A percentile compares a stretch with the other conserved stretches of the same genome.
Evolutionary conservation across 2,113 vertebrate genomes (phyloP).

Genomic region (Ammodytes marinus): DNA sequence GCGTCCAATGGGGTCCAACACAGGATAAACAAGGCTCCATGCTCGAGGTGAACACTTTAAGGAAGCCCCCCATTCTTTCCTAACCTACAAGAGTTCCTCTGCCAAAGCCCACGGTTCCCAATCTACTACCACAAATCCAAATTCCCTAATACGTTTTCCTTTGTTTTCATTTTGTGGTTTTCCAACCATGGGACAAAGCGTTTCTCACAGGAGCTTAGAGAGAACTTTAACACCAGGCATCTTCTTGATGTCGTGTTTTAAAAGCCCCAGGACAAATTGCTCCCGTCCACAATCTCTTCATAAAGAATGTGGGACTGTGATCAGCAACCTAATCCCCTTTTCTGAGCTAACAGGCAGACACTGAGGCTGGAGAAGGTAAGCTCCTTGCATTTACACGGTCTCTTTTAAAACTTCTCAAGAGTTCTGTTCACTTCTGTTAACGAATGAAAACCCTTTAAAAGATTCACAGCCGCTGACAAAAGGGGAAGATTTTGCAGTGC

Average conservation of each 20-base stretch:
- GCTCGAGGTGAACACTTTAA: background rate
- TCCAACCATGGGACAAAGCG: slow-evolving; percentile 44
- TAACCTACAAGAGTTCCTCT: slow-evolving; percentile 34
- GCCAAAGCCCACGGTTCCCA: slow-evolving; percentile 13
- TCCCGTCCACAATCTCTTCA: slow-evolving; percentile 73
- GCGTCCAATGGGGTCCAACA: background rate
- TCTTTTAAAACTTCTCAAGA: slow-evolving; percentile 53
- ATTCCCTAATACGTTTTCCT: slow-evolving; percentile 33
- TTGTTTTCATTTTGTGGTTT: slow-evolving; percentile 45
- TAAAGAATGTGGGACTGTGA: slow-evolving; percentile 68
- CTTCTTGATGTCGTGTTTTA: slow-evolving; percentile 67
- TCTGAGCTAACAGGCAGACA: slow-evolving; percentile 67
- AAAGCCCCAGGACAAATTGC: slow-evolving; percentile 78
- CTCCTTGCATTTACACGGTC: slow-evolving; percentile 70
- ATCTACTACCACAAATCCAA: slow-evolving; percentile 43
- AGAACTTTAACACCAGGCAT: slow-evolving; percentile 60
- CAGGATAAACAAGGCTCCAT: background rate
- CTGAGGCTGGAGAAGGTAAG: slow-evolving; percentile 65
- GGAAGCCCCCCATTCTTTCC: background rate
- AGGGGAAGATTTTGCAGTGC: slow-evolving; percentile 58
- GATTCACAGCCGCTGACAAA: slow-evolving; percentile 54
- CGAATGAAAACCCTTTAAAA: slow-evolving; percentile 75
- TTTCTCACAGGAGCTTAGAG: slow-evolving; percentile 76
- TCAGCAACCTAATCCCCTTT: slow-evolving; percentile 73
- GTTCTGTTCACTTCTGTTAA: slow-evolving; percentile 59